Evolutionary conservation across 2,888 invertebrate species (phyloP), one percentile per base, ranked within the genome.

Genomic region (Parelbella ahira): DNA sequence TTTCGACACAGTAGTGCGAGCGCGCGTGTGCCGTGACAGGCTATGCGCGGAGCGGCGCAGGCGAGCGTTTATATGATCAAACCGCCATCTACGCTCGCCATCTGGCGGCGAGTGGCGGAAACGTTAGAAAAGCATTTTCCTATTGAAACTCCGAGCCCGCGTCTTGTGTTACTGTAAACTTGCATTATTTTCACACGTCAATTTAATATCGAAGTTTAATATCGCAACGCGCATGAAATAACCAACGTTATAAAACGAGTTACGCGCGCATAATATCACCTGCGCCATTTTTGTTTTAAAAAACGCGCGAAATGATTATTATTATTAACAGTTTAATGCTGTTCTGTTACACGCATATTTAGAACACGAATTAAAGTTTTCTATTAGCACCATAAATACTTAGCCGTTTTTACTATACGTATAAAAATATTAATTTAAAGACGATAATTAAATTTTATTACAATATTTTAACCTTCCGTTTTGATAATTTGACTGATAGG

Each of bases 41-140:
- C 79, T 82, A 75, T 84, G 84, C 69, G 75, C 69, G 65, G 54
- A 50, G 68, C 54, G 60, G 59, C 63, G 64, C 59, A 42, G 42
- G 54, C 59, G 61, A 61, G 38, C 53, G 68, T 63, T 81, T 76
- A 83, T 86, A 84, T 77, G 70, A 78, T 76, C 60, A 64, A 78
- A 82, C 50, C 59, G 60, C 13, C 50, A 54, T 68, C 53, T 56
- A 49, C 42, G 42, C 42, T 47, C 62, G 79, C 77, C 81, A 75
- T 70, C 84, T 83, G 59, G 68, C 47, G 79, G 63, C 58, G 78
- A 80, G 78, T 51, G 74, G 84, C 63, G 37, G 47, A 45, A 54
- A 64, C 57, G 45, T 44, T 41, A 50, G 45, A 48, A 56, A 48
- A 53, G 54, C 56, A 51, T 70, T 72, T 72, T 66, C 61, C 63